Conservation (phyloP, 2,888 invertebrate genomes). For the Meloe dianella region DNA sequence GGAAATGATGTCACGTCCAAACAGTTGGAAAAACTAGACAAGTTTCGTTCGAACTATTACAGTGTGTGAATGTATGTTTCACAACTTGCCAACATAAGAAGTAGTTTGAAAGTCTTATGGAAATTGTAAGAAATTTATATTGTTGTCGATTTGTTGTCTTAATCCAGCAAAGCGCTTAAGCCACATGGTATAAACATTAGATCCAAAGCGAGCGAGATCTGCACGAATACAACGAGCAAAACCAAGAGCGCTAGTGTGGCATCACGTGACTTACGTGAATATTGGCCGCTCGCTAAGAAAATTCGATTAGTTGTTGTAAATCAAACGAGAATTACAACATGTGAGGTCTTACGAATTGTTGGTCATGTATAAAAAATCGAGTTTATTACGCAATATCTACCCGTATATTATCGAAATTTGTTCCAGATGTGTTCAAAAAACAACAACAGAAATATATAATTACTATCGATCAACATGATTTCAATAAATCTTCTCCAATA, state of each 20-base stretch:
- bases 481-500: background rate
- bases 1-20: background rate
- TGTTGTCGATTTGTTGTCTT: background rate
- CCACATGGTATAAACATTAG: too few relatives aligned
- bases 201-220: too few relatives aligned
- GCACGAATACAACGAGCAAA: too few relatives aligned
- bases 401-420: slow-evolving; percentile 10
- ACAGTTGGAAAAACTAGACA: background rate
- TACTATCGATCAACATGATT: background rate
- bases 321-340: background rate
- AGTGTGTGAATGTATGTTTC: background rate
- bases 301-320: too few relatives aligned
- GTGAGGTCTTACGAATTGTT: slow-evolving; percentile 6
- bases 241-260: too few relatives aligned
- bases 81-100: background rate
- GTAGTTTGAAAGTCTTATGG: background rate
- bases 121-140: background rate
- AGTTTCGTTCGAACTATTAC: background rate
- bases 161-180: too few relatives aligned
- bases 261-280: too few relatives aligned
- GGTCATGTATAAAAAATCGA: slow-evolving; percentile 1
- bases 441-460: background rate
- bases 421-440: slow-evolving; percentile 3
- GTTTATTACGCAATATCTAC: background rate
- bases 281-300: too few relatives aligned